Evolutionary conservation across 2,888 invertebrate genomes (phyloP), one percentile per base, ranked within the genome.

Genomic region (Dicycla oo): DNA sequence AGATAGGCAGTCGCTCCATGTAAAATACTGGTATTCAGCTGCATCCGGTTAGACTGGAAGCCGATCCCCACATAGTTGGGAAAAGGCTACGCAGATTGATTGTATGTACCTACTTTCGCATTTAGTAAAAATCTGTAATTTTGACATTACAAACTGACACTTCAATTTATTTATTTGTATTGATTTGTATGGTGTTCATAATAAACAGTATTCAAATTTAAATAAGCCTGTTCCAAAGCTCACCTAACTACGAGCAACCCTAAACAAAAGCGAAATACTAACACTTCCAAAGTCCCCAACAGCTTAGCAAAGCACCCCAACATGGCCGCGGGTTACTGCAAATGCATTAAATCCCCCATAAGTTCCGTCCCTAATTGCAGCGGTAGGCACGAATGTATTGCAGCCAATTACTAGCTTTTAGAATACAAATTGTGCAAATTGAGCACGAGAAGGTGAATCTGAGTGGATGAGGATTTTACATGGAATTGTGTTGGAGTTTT

Each of bases 281-380:
- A 69, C 56, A 45, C 20, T 34, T 43, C 8, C 5, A 51, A 57
- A 69, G 61, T 69, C 34, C 45, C 10, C 4, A 69, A 61, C 13
- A 51, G 77, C 57, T 62, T 57, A 47, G 23, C 30, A 23, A 18
- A 40, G 61, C 13, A 20, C 1, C 43, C 51, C n/a, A 61, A 69
- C 1, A 73, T 57, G 45, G 58, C 11, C 5, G 26, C n/a, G n/a
- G 23, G 23, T 43, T 61, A 30, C 13, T 49, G 20, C 77, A 66
- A 80, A 80, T 83, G 80, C 69, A 77, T 74, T 78, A 62, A 70
- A 68, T 60, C 70, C 72, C 61, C 61, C 73, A 79, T 82, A 79
- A 64, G 76, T 63, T 62, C 43, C 62, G 7, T 47, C 49, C 60
- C 47, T 75, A 75, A 75, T 68, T 73, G 72, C 51, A 61, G 47